Percentiles rank a stretch among this genome's conserved stretches.
phyloP scores from a whole-genome alignment of 2,888 invertebrate genomes.

The Ceramica pisi region DNA sequence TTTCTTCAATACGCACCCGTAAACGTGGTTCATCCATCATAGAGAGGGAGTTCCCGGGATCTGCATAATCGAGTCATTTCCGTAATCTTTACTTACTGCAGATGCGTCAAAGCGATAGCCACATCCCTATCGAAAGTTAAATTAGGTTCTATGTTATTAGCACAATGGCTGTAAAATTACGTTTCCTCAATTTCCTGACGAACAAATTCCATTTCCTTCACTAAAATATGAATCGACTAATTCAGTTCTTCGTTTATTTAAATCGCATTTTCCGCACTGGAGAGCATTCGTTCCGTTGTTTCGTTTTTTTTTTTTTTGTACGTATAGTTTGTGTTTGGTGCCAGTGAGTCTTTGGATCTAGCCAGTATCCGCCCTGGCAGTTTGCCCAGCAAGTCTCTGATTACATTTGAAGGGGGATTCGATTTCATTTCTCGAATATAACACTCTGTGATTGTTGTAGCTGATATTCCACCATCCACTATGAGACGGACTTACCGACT shows the following conservation, averaged over 20 bases:
- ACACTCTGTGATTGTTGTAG: conserved; percentile 48
- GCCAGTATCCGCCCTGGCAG: conserved; percentile 67
- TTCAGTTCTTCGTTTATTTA: conserved; percentile 34
- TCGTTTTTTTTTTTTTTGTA: conserved; percentile 43
- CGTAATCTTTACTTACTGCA: conserved; percentile 48
- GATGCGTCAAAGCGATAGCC: conserved; percentile 14
- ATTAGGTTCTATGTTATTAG: not conserved
- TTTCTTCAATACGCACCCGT: conserved; percentile 66
- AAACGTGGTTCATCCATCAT: conserved; percentile 70
- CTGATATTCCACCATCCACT: conserved; percentile 48
- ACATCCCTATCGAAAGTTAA: not conserved
- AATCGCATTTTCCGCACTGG: conserved; percentile 41
- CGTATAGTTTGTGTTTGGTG: conserved; percentile 55
- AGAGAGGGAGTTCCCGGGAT: conserved; percentile 56
- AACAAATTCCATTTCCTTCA: conserved; percentile 21
- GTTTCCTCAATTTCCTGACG: not conserved
- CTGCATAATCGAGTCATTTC: conserved; percentile 68
- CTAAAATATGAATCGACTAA: conserved; percentile 29
- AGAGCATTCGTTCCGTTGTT: conserved; percentile 47
- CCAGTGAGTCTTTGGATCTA: conserved; percentile 65
- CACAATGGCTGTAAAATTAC: not conserved
- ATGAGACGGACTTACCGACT: conserved; percentile 7
- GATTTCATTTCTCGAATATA: conserved; percentile 69
- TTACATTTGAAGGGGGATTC: conserved; percentile 70
- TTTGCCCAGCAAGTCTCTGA: conserved; percentile 69